Base-by-base conservation (phyloP, 2,113 vertebrate genomes). In the Gymnogyps californianus region DNA sequence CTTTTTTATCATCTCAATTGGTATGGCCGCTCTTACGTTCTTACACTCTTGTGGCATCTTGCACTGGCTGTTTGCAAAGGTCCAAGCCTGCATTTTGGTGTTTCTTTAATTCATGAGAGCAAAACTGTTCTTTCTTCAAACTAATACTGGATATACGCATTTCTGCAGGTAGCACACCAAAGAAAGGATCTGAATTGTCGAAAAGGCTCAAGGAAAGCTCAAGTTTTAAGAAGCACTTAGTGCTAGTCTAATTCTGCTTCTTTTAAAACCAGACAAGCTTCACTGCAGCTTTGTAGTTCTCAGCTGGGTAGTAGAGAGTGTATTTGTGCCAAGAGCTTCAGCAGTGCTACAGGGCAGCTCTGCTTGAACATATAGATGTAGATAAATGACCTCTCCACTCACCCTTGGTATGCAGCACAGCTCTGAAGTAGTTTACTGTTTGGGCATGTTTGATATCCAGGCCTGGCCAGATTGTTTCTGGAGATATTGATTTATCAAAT, bases 341-440 rank as follows among this genome's bases (percentile, higher is more conserved):
- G 49, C 32, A 86, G 34, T 38, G 22, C 49, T 65, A 51, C 25
- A 62, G 61, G 69, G 80, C 71, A 54, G 6, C 4, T 28, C 44
- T 88, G 42, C 29, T 54, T 38, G 84, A 95, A 83, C 2, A 8
- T 0, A 62, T 3, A 54, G 31, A 57, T 65, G 40, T 16, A 55
- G 28, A 83, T n/a, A 87, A 87, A 89, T 11, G 62, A 95, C 86
- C 83, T 80, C 47, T 46, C 24, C 22, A 9, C 64, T 95, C 70
- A 59, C 32, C 40, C 44, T 24, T 44, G 49, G 15, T 76, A 44
- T 28, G 55, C 58, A 90, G 57, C 46, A 72, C 21, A 72, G 57
- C 52, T 87, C 82, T 85, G 77, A 95, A 88, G 70, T 16, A 65
- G 52, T 89, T 88, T 61, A 21, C 49, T 88, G 31, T 90, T 90